phyloP scores from a whole-genome alignment of 2,797 vertebrate genomes.

The Sarcoramphus papa region DNA sequence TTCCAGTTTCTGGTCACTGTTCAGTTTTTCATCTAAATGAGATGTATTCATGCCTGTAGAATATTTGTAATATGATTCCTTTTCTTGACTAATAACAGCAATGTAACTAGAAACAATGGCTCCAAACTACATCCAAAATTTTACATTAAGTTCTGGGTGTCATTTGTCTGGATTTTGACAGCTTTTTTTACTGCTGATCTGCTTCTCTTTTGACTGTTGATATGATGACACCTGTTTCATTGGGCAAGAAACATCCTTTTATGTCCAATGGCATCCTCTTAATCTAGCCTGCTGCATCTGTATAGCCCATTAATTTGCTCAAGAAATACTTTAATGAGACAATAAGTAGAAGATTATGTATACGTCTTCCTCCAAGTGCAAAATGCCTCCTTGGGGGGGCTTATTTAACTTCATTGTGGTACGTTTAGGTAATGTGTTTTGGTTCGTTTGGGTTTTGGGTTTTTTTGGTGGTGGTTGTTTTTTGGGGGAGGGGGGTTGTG shows the following conservation, averaged over 20 bases:
- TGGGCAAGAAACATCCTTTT: neutral
- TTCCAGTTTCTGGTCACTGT: neutral
- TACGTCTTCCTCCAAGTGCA: neutral
- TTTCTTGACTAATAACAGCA: neutral
- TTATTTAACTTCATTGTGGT: neutral
- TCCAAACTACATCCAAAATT: neutral
- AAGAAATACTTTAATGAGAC: neutral
- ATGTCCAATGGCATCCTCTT: neutral
- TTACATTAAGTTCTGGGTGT: neutral
- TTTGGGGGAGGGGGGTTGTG: too few species aligned
- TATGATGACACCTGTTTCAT: neutral
- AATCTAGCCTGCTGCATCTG: neutral
- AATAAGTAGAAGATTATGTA: neutral
- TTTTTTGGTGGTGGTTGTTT: too few species aligned
- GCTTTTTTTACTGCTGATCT: neutral
- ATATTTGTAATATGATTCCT: neutral
- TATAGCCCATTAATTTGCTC: neutral
- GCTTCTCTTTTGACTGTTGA: neutral
- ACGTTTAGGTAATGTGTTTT: neutral
- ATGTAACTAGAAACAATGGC: neutral
- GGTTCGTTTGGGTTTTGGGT: neutral
- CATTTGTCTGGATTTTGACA: neutral
- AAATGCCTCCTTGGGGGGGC: neutral
- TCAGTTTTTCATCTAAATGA: neutral
- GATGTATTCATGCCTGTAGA: neutral